A percentile compares a stretch with the other conserved stretches of the same genome.
Evolutionary conservation across 1,140 invertebrate species (phyloP).

Genomic region (Tetragonula clypearis): DNA sequence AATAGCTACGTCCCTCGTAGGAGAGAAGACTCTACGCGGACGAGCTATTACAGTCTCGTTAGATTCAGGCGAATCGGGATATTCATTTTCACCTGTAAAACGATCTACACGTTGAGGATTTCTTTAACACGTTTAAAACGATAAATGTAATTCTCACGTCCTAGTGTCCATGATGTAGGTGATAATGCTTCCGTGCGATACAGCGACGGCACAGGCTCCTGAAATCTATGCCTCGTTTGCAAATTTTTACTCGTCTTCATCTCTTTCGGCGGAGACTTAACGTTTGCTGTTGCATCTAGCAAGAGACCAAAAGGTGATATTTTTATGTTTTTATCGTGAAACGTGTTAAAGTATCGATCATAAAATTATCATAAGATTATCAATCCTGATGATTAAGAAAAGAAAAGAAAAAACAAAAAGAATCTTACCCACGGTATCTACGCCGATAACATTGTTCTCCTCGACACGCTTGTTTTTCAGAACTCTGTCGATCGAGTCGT

Average conservation of each 20-base stretch:
- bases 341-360: not conserved
- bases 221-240: conserved; percentile 75
- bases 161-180: conserved; percentile 74
- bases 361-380: not conserved
- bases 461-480: conserved; percentile 71
- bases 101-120: not conserved
- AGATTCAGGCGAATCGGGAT: conserved; percentile 81
- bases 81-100: conserved; percentile 76
- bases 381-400: not conserved
- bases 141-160: conserved; percentile 62
- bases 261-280: conserved; percentile 78
- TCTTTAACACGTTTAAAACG: conserved; percentile 26
- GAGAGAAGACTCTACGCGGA: conserved; percentile 76
- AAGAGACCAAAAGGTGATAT: not conserved
- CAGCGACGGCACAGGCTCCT: conserved; percentile 74
- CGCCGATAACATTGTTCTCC: conserved; percentile 63
- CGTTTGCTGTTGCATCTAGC: conserved; percentile 70
- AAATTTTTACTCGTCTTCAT: conserved; percentile 80
- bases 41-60: conserved; percentile 79
- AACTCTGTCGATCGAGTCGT: conserved; percentile 78
- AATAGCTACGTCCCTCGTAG: conserved; percentile 73
- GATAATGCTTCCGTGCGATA: conserved; percentile 76
- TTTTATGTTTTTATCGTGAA: not conserved
- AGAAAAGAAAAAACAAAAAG: too few relatives aligned
- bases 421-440: conserved; percentile 78